Conservation (phyloP, 1,140 invertebrate species). For the Drosophila prosaltans region DNA sequence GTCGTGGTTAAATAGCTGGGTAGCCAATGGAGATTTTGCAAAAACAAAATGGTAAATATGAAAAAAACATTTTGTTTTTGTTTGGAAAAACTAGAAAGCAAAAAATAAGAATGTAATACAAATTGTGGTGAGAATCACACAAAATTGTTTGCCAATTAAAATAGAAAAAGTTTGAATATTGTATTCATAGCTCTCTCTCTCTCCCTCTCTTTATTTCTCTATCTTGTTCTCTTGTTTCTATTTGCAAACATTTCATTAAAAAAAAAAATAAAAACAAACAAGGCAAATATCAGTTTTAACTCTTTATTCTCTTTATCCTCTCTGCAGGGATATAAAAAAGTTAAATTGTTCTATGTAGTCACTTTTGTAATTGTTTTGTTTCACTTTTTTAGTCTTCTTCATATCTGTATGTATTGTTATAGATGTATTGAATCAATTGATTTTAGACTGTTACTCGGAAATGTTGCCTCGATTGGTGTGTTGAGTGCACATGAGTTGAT, state of each 20-base stretch:
- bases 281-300: no score
- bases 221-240: no score
- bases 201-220: neutral
- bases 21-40: neutral
- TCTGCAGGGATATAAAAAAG: neutral
- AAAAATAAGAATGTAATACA: neutral
- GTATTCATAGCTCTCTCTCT: neutral
- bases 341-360: neutral
- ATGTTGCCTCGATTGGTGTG: neutral
- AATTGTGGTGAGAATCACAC: neutral
- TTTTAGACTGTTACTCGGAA: neutral
- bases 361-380: neutral
- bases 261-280: no score
- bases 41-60: neutral
- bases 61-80: neutral
- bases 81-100: neutral
- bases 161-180: neutral
- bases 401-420: neutral
- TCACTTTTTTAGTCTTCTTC: neutral
- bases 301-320: no score
- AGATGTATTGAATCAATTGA: neutral
- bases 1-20: neutral
- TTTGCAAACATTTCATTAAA: no score
- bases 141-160: constrained; percentile 2
- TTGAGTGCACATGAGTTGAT: neutral